phyloP scores from a whole-genome alignment of 2,888 invertebrate genomes.

The Laothoe populi region DNA sequence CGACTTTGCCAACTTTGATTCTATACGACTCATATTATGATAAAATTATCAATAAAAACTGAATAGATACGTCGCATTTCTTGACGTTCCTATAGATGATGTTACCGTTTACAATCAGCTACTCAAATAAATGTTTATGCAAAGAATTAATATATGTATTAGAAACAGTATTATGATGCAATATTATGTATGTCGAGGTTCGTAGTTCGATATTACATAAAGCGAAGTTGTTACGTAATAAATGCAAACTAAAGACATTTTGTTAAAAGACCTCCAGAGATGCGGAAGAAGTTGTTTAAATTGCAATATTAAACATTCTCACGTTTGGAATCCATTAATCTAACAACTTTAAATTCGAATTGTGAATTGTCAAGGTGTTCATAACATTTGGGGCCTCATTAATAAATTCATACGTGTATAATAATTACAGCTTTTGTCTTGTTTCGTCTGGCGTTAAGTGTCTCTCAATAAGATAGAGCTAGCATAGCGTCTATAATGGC shows the following conservation, averaged over 20 bases:
- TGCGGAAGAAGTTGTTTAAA: constrained; percentile 6
- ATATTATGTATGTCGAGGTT: constrained; percentile 14
- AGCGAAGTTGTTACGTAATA: not conserved
- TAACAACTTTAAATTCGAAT: not conserved
- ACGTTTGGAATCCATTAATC: constrained; percentile 1
- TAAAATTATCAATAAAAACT: no score
- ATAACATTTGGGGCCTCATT: not conserved
- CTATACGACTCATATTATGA: no score
- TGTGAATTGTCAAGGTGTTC: not conserved
- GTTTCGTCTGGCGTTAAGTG: no score
- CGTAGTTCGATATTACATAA: constrained; percentile 27
- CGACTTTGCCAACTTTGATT: no score
- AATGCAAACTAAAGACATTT: constrained; percentile 6
- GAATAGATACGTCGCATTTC: no score
- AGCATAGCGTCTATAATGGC: no score
- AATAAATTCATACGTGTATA: no score
- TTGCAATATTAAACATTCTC: constrained; percentile 5
- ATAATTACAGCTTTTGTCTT: no score
- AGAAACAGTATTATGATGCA: constrained; percentile 11
- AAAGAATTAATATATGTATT: constrained; percentile 3
- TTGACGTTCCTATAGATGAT: no score
- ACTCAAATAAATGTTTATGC: not conserved
- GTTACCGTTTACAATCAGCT: not conserved
- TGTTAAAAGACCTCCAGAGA: constrained; percentile 8
- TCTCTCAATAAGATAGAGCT: no score